Percentiles rank a stretch among this genome's conserved stretches.
phyloP scores from a whole-genome alignment of 2,888 invertebrate species.

The Pachymerium ferrugineum region DNA sequence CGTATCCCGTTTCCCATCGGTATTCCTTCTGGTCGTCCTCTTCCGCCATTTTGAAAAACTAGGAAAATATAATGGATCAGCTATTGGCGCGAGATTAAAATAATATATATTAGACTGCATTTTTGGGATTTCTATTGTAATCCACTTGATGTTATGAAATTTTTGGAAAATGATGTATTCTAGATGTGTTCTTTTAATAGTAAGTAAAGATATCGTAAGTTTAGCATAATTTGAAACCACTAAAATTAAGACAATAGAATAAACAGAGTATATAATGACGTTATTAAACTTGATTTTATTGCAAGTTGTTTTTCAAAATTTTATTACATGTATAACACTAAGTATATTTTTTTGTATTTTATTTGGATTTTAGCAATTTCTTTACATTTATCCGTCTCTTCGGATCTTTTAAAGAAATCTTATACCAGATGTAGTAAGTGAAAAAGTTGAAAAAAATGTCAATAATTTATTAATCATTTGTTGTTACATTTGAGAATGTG shows the following conservation, averaged over 20 bases:
- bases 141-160: too few species aligned
- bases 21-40: slow-evolving; percentile 83
- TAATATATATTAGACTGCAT: too few species aligned
- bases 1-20: slow-evolving; percentile 91
- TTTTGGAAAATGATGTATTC: too few species aligned
- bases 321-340: too few species aligned
- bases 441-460: not conserved
- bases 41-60: slow-evolving; percentile 56
- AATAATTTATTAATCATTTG: not conserved
- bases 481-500: not conserved
- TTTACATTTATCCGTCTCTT: not conserved
- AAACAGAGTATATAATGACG: too few species aligned
- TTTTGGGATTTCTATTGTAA: too few species aligned
- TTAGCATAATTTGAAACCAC: too few species aligned
- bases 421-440: not conserved
- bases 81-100: not conserved
- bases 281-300: too few species aligned
- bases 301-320: too few species aligned
- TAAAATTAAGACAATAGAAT: too few species aligned
- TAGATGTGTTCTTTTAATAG: too few species aligned
- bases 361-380: not conserved
- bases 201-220: too few species aligned
- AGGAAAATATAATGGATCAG: not conserved
- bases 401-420: not conserved
- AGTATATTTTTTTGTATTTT: not conserved